phyloP scores from a whole-genome alignment of 2,797 vertebrate genomes.

The Helicolenus hilgendorfi region DNA sequence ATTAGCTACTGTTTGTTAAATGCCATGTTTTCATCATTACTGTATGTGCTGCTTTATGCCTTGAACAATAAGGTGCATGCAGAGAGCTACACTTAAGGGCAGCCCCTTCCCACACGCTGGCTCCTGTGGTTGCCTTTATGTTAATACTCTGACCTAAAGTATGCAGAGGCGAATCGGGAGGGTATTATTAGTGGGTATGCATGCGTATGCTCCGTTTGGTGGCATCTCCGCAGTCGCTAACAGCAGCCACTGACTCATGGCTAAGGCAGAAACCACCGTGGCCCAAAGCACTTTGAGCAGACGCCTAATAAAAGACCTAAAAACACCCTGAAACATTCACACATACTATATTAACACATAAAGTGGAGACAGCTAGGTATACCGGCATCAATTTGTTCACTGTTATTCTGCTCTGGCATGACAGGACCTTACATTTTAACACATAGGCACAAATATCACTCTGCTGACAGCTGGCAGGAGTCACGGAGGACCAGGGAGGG shows the following conservation, averaged over 20 bases:
- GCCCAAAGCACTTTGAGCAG: constrained; percentile 61
- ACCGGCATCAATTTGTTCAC: neutral
- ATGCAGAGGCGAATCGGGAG: constrained; percentile 59
- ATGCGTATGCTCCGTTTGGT: constrained; percentile 76
- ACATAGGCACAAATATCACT: neutral
- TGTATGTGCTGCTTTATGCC: neutral
- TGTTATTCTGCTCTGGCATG: neutral
- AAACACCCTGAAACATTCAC: constrained; percentile 23
- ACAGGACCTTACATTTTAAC: neutral
- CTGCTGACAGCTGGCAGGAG: constrained; percentile 41
- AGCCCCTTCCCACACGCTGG: constrained; percentile 66
- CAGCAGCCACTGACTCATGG: constrained; percentile 71
- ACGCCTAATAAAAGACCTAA: constrained; percentile 71
- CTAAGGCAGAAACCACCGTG: constrained; percentile 61
- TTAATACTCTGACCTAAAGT: constrained; percentile 77
- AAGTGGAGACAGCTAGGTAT: neutral
- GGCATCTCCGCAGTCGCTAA: constrained; percentile 64
- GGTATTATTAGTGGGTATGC: constrained; percentile 82
- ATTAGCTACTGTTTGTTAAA: neutral
- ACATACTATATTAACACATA: neutral
- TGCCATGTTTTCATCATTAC: constrained; percentile 20
- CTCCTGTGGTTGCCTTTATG: constrained; percentile 77
- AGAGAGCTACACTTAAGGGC: constrained; percentile 45
- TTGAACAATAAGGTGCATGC: constrained; percentile 37
- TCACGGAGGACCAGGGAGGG: neutral